These are phyloP conservation scores for Dasyornis broadbenti DNA, from an alignment of 2,113 vertebrate genomes.

Conservation along the genomic window DNA sequence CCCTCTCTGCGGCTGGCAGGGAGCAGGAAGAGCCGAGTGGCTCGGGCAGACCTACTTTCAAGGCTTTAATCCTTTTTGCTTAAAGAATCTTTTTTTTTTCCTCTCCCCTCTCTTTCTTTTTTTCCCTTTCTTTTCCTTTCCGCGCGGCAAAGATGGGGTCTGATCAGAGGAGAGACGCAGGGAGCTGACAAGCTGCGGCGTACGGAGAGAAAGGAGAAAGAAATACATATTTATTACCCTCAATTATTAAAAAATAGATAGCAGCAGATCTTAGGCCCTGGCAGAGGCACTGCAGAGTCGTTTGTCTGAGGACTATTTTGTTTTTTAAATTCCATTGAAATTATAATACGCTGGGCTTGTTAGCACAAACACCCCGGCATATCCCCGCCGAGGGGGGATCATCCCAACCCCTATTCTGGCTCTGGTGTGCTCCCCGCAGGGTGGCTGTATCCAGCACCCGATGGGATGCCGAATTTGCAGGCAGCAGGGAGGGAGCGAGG, in stretches of 20 bases:
- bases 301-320: constrained; percentile 63
- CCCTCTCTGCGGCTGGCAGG: neutral
- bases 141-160: constrained; percentile 68
- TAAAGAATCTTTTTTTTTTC: constrained; percentile 66
- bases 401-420: neutral
- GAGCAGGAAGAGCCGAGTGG: neutral
- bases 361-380: constrained; percentile 53
- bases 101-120: neutral
- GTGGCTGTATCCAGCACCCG: neutral
- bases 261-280: constrained; percentile 73
- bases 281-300: constrained; percentile 64
- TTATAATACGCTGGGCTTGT: constrained; percentile 52
- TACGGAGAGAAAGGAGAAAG: constrained; percentile 68
- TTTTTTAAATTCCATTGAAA: constrained; percentile 69
- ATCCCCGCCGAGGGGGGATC: constrained; percentile 26
- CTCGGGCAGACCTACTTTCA: constrained; percentile 78
- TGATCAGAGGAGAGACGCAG: constrained; percentile 79
- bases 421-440: neutral
- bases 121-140: neutral
- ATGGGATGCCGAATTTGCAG: neutral
- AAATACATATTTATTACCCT: constrained; percentile 84
- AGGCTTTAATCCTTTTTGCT: constrained; percentile 80
- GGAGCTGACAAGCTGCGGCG: constrained; percentile 78
- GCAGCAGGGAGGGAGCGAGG: neutral
- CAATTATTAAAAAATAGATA: constrained; percentile 81